A percentile compares a stretch with the other conserved stretches of the same genome.
Conservation (phyloP, 2,888 invertebrate species). For the Chironomus riparius region DNA sequence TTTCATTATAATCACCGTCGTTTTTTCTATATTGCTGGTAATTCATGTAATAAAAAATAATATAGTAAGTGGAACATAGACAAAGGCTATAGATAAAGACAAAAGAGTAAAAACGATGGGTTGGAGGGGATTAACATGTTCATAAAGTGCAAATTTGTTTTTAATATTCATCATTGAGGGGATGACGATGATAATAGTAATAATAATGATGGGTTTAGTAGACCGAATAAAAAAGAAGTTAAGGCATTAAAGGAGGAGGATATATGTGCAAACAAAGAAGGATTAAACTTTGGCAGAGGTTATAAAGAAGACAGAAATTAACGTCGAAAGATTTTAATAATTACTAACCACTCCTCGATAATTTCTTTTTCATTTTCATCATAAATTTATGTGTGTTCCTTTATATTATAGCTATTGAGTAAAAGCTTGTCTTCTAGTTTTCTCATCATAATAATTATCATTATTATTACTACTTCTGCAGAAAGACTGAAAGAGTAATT, state of each 20-base stretch:
- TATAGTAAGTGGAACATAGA: neutral
- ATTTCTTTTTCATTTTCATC: no score
- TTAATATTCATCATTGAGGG: conserved; percentile 11
- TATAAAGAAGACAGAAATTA: neutral
- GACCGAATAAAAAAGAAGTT: neutral
- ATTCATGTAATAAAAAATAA: neutral
- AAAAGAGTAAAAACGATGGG: neutral
- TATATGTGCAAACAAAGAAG: neutral
- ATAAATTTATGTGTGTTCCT: no score
- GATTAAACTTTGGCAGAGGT: neutral
- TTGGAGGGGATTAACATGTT: conserved; percentile 11
- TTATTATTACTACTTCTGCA: no score
- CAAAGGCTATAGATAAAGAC: neutral
- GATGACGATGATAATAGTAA: neutral
- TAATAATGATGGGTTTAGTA: neutral
- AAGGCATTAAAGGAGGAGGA: neutral
- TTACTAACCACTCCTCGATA: no score
- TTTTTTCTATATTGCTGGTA: neutral
- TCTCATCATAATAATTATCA: no score
- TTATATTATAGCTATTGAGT: no score
- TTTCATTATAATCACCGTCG: neutral
- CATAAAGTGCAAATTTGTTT: conserved; percentile 22
- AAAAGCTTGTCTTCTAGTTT: no score
- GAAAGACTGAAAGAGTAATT: no score
- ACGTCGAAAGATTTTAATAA: neutral